Evolutionary conservation across 2,797 vertebrate species (phyloP), one percentile per base, ranked within the genome.

Genomic region (Erethizon dorsatum): DNA sequence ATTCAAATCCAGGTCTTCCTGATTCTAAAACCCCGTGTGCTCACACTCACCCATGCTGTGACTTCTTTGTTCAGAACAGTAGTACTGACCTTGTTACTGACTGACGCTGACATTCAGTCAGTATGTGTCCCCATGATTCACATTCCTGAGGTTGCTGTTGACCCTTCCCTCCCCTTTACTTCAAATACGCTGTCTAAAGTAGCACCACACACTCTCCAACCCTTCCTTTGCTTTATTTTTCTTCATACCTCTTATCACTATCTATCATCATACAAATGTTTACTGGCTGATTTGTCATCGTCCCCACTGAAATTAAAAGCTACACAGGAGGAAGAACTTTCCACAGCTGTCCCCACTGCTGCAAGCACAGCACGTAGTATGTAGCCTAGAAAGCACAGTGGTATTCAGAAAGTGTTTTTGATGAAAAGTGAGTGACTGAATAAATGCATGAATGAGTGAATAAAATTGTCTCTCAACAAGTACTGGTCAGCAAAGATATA

Each of bases 241-340:
- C 37, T 92, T 92, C 24, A 73, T 3, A 54, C 10, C 4, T 93
- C 41, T 41, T 69, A 45, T 33, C 33, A 71, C 24, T n/a, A 41
- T 10, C 33, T 92, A 73, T 37, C 6, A 67, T 26, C 61, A 86
- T 37, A 80, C n/a, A 37, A 50, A 52, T 52, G 77, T 56, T 65
- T 63, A 57, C 82, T 65, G 91, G 24, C 79, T 80, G 83, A 92
- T 45, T 92, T 95, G 73, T 50, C 37, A 52, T 28, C 28, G 85
- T 88, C 52, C 5, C 4, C 31, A 2, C 15, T 80, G 45, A 93
- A 41, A 91, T 28, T 63, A 8, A 89, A 71, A 80, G 83, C 24
- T 93, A 41, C 31, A 88, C 13, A 11, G 7, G 89, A 75, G 24
- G 18, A 77, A 88, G 18, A 6, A 63, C 24, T 95, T 73, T 6